Base-by-base conservation (phyloP, 2,113 vertebrate genomes). In the Upupa epops region DNA sequence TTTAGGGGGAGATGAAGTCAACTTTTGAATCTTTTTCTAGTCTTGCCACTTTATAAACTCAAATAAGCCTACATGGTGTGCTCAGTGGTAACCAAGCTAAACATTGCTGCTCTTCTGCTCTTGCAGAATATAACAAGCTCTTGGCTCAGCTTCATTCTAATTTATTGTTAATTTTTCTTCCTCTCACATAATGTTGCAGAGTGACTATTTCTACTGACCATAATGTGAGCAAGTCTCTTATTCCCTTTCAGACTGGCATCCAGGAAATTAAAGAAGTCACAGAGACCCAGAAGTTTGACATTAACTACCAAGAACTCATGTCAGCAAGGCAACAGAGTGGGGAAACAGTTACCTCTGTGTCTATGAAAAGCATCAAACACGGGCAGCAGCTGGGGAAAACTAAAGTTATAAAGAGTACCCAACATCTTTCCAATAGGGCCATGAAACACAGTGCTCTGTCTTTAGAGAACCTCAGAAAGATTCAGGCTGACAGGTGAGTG, bases 401-500 rank as follows among this genome's bases (percentile, higher is more conserved):
- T 42, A 42, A 82, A 71, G 61, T 88, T 26, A 61, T 89, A 51
- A 96, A 95, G 95, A 93, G 68, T 13, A 86, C 91, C 56, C 76
- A 76, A 22, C 58, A 31, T 52, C 31, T 91, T 65, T 92, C 97
- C 51, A 94, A 40, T 4, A 88, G 37, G 31, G 86, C 91, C 22
- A 29, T 78, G 45, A 97, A 92, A 68, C 91, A 88, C 69, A 91
- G 66, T 16, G 49, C 95, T n/a, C 42, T 94, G 25, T 88, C 97
- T n/a, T 20, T 56, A 20, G 95, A 97, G 31, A 94, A 71, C 54
- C 86, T 98, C 59, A 96, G 72, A 84, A 98, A 98, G 86, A 94
- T 98, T 36, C 97, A 98, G 83, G 96, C 60, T 22, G 98, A 98
- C 71, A 97, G 97, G 98, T 98, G 77, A 96, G 93, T 42, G 61